Percentiles rank a stretch among this genome's conserved stretches.
These are phyloP conservation scores for Channallabes apus DNA, from an alignment of 2,797 vertebrate species.

Conservation along the genomic window DNA sequence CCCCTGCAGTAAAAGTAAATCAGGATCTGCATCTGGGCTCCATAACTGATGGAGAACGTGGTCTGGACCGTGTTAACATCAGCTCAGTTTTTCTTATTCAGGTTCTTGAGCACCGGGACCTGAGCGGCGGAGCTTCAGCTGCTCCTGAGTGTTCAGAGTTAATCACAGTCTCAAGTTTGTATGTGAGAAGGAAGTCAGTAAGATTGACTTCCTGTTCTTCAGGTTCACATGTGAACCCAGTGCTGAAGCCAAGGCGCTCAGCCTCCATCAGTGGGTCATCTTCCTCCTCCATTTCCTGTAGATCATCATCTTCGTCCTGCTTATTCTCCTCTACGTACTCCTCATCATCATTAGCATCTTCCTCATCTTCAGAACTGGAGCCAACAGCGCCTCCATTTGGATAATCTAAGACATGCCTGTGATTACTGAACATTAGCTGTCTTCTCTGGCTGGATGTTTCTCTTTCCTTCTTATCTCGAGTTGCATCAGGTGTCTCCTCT, in stretches of 20 bases:
- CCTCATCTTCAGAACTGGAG: conserved; percentile 55
- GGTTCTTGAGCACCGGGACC: conserved; percentile 16
- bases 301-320: conserved; percentile 36
- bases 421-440: conserved; percentile 67
- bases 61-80: no score
- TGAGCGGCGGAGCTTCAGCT: not conserved
- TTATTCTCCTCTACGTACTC: conserved; percentile 54
- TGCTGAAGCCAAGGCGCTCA: conserved; percentile 80
- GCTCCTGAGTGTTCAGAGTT: not conserved
- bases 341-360: conserved; percentile 66
- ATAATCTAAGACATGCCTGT: conserved; percentile 68
- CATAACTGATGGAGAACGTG: not conserved
- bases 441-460: conserved; percentile 50
- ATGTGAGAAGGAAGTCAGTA: conserved; percentile 57
- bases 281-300: conserved; percentile 73
- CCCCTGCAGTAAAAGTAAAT: not conserved
- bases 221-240: conserved; percentile 70
- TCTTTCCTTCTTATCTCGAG: conserved; percentile 58
- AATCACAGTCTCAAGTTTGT: conserved; percentile 43
- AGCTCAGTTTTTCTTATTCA: conserved; percentile 10
- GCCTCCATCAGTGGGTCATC: conserved; percentile 86
- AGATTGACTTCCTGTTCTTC: conserved; percentile 66
- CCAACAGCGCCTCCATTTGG: conserved; percentile 62
- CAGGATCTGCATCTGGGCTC: not conserved
- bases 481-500: conserved; percentile 51